Conservation (phyloP, 2,888 invertebrate genomes). For the Lacanobia wlatinum region DNA sequence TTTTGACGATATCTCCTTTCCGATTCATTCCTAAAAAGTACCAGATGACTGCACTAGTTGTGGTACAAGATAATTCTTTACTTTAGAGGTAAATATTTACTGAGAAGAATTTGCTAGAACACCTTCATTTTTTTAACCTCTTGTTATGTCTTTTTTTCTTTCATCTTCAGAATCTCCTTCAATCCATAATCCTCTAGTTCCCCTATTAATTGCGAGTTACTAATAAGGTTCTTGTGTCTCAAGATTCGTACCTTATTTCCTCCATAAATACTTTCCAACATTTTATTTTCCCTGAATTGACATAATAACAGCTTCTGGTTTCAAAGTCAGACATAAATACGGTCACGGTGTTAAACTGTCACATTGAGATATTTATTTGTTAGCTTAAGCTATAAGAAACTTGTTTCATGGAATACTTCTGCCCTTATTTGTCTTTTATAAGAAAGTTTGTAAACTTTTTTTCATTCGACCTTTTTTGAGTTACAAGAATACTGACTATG, state of each 20-base stretch:
- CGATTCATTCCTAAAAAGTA: too few species aligned
- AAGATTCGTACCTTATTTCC: neutral
- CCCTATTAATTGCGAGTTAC: too few species aligned
- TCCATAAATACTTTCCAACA: conserved; percentile 3
- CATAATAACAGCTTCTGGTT: conserved; percentile 10
- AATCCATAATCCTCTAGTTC: neutral
- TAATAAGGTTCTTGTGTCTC: too few species aligned
- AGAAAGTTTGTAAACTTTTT: neutral
- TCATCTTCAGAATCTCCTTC: neutral
- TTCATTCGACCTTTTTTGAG: neutral
- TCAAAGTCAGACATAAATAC: conserved; percentile 33
- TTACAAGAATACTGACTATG: neutral
- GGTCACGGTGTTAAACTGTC: conserved; percentile 38
- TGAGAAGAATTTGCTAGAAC: too few species aligned
- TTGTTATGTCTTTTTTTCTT: neutral
- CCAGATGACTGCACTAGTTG: too few species aligned
- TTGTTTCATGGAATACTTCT: conserved; percentile 8
- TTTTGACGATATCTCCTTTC: too few species aligned
- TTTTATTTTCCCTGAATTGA: conserved; percentile 1
- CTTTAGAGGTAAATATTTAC: too few species aligned
- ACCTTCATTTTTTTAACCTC: neutral
- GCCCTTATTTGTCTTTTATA: neutral
- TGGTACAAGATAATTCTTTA: too few species aligned
- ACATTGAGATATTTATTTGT: conserved; percentile 45
- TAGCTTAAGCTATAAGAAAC: neutral